Conservation (phyloP, 2,888 invertebrate species). For the Rhyacophila evoluta region DNA sequence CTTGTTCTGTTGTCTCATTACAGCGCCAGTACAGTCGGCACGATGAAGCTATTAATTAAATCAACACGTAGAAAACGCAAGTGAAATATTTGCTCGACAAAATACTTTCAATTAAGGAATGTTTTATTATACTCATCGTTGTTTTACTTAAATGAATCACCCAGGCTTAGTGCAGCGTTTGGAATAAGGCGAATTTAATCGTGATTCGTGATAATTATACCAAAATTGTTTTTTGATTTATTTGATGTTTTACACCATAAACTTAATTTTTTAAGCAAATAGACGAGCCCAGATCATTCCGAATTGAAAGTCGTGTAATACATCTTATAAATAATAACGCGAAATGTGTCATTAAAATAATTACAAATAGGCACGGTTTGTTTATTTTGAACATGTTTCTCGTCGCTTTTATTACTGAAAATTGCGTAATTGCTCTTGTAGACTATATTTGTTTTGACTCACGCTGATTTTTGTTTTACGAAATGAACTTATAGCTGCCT, state of each 20-base stretch:
- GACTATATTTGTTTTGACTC: background rate
- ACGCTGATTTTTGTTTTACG: background rate
- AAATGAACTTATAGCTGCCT: no score
- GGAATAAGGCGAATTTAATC: no score
- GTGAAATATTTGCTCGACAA: background rate
- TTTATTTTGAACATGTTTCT: no score
- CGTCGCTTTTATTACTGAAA: background rate
- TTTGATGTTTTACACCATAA: no score
- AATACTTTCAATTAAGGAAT: conserved; percentile 19
- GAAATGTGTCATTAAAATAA: no score
- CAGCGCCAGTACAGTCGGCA: background rate
- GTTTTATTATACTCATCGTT: background rate
- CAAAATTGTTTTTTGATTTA: no score
- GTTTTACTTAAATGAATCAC: background rate
- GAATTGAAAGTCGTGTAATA: no score
- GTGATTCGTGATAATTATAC: no score
- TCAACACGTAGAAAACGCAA: conserved; percentile 16
- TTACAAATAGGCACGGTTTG: no score
- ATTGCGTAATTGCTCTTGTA: background rate
- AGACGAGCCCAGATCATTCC: no score
- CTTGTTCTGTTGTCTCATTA: background rate
- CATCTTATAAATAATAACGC: no score
- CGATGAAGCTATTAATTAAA: conserved; percentile 25
- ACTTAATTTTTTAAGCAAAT: no score
- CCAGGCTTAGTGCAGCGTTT: background rate